A percentile compares a stretch with the other conserved stretches of the same genome.
phyloP scores from a whole-genome alignment of 1,140 invertebrate genomes.

The Chelonus insularis region DNA sequence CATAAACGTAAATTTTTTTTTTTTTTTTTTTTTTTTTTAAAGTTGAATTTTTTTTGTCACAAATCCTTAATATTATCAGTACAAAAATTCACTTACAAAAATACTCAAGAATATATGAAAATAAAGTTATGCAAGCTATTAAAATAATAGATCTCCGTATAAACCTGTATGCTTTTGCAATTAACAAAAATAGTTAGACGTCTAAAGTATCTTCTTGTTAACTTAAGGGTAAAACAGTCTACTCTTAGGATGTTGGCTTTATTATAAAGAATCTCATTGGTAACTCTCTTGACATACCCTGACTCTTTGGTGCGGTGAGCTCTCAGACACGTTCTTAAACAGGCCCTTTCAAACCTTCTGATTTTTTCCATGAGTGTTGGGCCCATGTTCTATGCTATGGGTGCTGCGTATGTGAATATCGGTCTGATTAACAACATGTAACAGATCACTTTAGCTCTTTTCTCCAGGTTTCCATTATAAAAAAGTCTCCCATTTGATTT shows the following conservation, averaged over 20 bases:
- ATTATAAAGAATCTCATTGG: conserved; percentile 26
- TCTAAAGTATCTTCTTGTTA: conserved; percentile 17
- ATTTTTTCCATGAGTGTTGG: conserved; percentile 4
- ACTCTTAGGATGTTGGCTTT: conserved; percentile 30
- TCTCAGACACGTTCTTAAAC: neutral
- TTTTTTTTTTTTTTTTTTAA: no score
- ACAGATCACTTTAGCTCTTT: conserved; percentile 22
- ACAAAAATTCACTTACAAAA: no score
- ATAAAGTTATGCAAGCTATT: no score
- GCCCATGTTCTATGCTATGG: conserved; percentile 12
- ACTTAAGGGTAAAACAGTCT: conserved; percentile 29
- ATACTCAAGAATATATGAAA: no score
- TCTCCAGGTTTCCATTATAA: conserved; percentile 12
- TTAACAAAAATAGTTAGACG: no score
- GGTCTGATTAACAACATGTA: conserved; percentile 30
- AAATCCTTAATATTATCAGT: no score
- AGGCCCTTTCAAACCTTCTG: conserved; percentile 14
- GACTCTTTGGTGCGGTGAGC: conserved; percentile 8
- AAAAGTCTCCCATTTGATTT: conserved; percentile 11
- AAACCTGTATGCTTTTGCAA: no score
- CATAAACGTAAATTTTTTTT: no score
- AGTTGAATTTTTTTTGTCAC: no score
- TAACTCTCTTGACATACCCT: conserved; percentile 10
- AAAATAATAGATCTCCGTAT: no score
- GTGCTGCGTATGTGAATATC: conserved; percentile 25